Evolutionary conservation across 2,113 vertebrate species (phyloP), one percentile per base, ranked within the genome.

Genomic region (Empidonax traillii): DNA sequence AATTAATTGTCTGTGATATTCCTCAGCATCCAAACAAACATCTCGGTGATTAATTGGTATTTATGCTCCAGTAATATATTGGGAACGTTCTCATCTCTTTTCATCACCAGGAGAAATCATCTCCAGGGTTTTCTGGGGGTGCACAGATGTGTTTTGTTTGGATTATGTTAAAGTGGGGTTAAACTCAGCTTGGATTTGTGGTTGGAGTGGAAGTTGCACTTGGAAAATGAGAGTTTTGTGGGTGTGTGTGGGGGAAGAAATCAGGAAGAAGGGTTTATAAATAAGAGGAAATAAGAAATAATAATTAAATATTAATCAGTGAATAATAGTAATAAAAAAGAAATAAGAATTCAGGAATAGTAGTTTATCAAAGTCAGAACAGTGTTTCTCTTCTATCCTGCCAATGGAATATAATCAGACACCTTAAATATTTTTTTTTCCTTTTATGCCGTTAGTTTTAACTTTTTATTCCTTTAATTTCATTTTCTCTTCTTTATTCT

Each of bases 1-100:
- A 89, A 93, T 87, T 90, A 94, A 89, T 96, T 81, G 61, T 44
- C 20, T 43, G 9, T 43, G 69, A 53, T 84, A 59, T 82, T 80
- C 44, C 77, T 63, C 63, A 81, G 44, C 84, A 68, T 47, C 56
- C 51, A 41, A 89, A 71, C 67, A 93, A 86, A 74, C 44, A 43
- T 14, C 59, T 39, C 1, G 0, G 56, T 81, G 79, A 93, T 92
- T 90, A 89, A 89, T 95, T 93, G 66, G 76, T 89, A 59, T 81
- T 89, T 81, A 15, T 59, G 72, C 19, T 71, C 58, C 27, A 20
- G 72, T 53, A 39, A 63, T 84, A 33, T 22, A 20, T 67, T 8
- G 47, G 69, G 80, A 92, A 58, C 15, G 0, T 88, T 27, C 63
- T 77, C 41, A 77, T 65, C 63, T 53, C 43, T 24, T 47, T 65